Evolutionary conservation across 2,113 vertebrate genomes (phyloP), one percentile per base, ranked within the genome.

Genomic region (Hemicordylus capensis): DNA sequence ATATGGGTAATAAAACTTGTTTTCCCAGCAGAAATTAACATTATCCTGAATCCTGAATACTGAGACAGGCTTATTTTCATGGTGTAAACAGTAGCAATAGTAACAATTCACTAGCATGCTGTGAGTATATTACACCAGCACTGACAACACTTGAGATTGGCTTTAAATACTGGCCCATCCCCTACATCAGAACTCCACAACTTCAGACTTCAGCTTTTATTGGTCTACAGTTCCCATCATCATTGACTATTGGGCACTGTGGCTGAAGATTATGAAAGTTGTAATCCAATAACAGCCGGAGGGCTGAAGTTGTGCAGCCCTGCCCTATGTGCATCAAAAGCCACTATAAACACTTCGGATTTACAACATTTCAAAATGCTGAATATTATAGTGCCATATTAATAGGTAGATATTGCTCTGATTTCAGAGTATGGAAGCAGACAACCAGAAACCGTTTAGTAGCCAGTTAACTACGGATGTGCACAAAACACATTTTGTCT

Each of bases 1-100:
- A 42, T 59, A 34, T 67, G 26, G 1, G 86, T 46, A 89, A 84
- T 85, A 91, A 89, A 85, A 87, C 76, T 80, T 64, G 86, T 83
- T 64, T 74, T 24, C 44, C 46, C 20, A 26, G 44, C 10, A 80
- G 42, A 54, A 51, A 80, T 69, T 39, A 80, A 42, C 24, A 48
- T 66, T 22, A 48, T 15, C 51, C 63, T 15, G 17, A 54, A 24
- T 28, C 63, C 79, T 54, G 26, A 51, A 51, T 78, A 2, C 42
- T 46, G 4, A 80, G 59, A 31, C n/a, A 80, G 61, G 19, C 61
- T 48, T 66, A 66, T 66, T 48, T 80, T 66, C 31, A n/a, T 80
- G 78, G 31, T 7, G 5, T 5, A 1, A 80, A n/a, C 19, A 77
- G 24, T 39, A 26, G 24, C 12, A 19, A 24, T 4, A 76, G 4